Conservation (phyloP, 1,140 invertebrate species). For the Drosophila orosa region DNA sequence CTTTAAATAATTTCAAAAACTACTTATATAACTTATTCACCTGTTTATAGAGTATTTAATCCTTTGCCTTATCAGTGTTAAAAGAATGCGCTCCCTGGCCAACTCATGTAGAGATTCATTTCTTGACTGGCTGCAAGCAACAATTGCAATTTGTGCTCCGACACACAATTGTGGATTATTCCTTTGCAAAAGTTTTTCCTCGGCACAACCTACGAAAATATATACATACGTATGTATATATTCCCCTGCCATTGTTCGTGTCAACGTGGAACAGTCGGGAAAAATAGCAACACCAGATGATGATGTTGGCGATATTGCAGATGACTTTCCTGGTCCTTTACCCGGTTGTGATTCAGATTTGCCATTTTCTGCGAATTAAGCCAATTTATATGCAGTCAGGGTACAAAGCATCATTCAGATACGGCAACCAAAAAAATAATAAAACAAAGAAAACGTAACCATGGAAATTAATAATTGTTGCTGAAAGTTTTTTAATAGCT, state of each 20-base stretch:
- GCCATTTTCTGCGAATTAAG: slow-evolving; percentile 80
- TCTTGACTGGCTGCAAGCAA: slow-evolving; percentile 70
- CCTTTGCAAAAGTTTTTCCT: slow-evolving; percentile 70
- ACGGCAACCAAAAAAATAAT: neutral
- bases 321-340: slow-evolving; percentile 17
- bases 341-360: slow-evolving; percentile 49
- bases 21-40: neutral
- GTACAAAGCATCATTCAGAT: slow-evolving; percentile 43
- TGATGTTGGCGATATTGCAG: slow-evolving; percentile 49
- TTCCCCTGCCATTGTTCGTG: slow-evolving; percentile 42
- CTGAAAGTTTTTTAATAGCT: slow-evolving; percentile 65
- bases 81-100: neutral
- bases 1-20: no score
- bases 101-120: slow-evolving; percentile 55
- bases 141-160: slow-evolving; percentile 76
- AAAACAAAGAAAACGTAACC: slow-evolving; percentile 32
- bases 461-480: slow-evolving; percentile 69
- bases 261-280: slow-evolving; percentile 34
- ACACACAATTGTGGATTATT: slow-evolving; percentile 76
- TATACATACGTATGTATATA: slow-evolving; percentile 18
- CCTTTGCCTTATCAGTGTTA: neutral
- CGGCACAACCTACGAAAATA: slow-evolving; percentile 33
- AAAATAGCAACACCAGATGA: slow-evolving; percentile 29
- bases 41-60: neutral
- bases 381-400: slow-evolving; percentile 69